Evolutionary conservation across 1,140 invertebrate species (phyloP).

Genomic region (Bradysia coprophila): DNA sequence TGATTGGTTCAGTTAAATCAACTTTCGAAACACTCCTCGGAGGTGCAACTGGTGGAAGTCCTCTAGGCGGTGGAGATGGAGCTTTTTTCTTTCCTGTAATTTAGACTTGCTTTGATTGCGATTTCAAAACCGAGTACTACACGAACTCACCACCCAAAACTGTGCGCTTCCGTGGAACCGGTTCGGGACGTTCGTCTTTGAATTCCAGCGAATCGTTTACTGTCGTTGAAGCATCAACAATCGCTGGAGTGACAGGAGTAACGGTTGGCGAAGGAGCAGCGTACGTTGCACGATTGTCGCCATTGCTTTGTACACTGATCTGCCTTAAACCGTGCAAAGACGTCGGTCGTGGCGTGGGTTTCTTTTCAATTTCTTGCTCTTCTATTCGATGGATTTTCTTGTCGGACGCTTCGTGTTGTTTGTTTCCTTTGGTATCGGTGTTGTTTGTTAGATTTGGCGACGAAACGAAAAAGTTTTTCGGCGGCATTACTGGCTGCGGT

Average conservation of each 20-base stretch:
- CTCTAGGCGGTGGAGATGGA: slow-evolving; percentile 10
- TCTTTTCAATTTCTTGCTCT: too few relatives aligned
- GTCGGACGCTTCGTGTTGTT: too few relatives aligned
- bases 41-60: not conserved
- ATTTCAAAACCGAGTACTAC: too few relatives aligned
- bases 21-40: too few relatives aligned
- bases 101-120: too few relatives aligned
- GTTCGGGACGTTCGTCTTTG: not conserved
- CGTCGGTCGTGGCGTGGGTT: too few relatives aligned
- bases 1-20: too few relatives aligned
- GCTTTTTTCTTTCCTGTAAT: slow-evolving; percentile 19
- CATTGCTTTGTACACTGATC: not conserved
- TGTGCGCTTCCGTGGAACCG: not conserved
- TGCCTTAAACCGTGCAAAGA: not conserved
- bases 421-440: not conserved
- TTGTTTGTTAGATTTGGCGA: slow-evolving; percentile 14
- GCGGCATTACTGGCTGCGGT: slow-evolving; percentile 10
- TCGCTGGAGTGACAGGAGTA: too few relatives aligned
- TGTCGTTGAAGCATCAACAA: not conserved
- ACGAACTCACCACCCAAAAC: slow-evolving; percentile 9
- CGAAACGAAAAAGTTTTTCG: slow-evolving; percentile 16
- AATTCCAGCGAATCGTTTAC: not conserved
- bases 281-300: not conserved
- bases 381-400: too few relatives aligned
- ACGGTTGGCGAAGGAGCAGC: too few relatives aligned